Base-by-base conservation (phyloP, 2,888 invertebrate genomes). In the Mactromeris polynyma region DNA sequence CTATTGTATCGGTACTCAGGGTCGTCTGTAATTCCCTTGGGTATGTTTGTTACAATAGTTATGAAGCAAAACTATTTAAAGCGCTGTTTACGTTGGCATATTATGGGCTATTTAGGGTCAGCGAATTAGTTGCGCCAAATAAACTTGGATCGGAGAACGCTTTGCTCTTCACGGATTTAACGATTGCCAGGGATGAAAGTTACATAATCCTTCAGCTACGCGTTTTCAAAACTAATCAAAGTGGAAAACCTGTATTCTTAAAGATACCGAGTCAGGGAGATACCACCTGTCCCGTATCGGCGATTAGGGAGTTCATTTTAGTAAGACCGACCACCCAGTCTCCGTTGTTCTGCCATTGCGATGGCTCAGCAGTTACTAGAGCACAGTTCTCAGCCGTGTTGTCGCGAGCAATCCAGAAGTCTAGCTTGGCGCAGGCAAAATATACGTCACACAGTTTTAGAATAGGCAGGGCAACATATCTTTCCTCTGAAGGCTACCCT, bases 281-380 rank as follows among this genome's bases (percentile, higher is more conserved):
- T 51, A 19, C 51, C 21, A 19, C 19, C 4, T 51, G 51, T 19
- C 51, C 51, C 19, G 51, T 51, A 2, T 19, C 2, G 7, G 2
- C 14, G 17, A 11, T 51, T 2, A 6, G 19, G 19, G 19, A 51
- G 19, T 51, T 14, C 21, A 7, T 51, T 19, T 14, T 19, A 2
- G 19, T 51, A 19, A 14, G 19, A 14, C 51, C 7, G 1, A 19
- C 4, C 26, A 19, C 17, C 0, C 26, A 1, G 21, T 51, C 51
- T 36, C 79, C 77, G 2, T 17, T 78, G 7, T 85, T 85, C 79
- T n/a, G 26, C 11, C 85, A 85, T 40, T 17, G 14, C 1, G 17
- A 85, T n/a, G 79, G 85, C 2, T 14, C 58, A 0, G 58, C 58
- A 7, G 85, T 85, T 3, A 85, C 85, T 0, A 85, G 85, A 77